phyloP scores from a whole-genome alignment of 1,140 invertebrate genomes.

The Drosophila tani region DNA sequence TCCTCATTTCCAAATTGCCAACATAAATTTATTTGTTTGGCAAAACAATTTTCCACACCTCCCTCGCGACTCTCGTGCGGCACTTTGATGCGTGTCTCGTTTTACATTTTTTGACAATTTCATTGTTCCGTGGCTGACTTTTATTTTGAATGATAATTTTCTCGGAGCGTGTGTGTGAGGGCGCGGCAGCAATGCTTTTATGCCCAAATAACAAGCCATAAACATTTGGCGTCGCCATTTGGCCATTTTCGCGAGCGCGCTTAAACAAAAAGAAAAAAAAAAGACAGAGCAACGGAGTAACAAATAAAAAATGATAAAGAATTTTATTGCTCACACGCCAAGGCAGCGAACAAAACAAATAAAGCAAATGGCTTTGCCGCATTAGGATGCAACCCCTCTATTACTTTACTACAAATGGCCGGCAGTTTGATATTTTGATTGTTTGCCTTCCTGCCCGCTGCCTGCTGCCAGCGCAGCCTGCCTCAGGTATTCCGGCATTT shows the following conservation, averaged over 20 bases:
- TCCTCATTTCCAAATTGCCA: slow-evolving; percentile 75
- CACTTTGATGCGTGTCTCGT: slow-evolving; percentile 75
- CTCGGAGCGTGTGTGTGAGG: slow-evolving; percentile 4
- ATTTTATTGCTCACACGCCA: slow-evolving; percentile 75
- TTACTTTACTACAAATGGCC: slow-evolving; percentile 62
- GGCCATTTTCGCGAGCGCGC: slow-evolving; percentile 70
- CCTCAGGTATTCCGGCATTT: slow-evolving; percentile 32
- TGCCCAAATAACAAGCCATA: slow-evolving; percentile 81
- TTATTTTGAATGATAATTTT: slow-evolving; percentile 75
- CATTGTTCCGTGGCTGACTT: slow-evolving; percentile 67
- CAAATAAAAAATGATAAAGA: slow-evolving; percentile 80
- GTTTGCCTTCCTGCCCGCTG: slow-evolving; percentile 21
- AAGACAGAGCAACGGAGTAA: slow-evolving; percentile 18
- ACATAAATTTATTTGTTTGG: slow-evolving; percentile 82
- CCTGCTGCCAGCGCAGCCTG: not conserved
- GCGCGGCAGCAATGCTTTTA: slow-evolving; percentile 68
- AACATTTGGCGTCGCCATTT: slow-evolving; percentile 65
- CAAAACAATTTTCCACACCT: slow-evolving; percentile 51
- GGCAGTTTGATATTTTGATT: slow-evolving; percentile 78
- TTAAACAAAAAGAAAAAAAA: slow-evolving; percentile 12
- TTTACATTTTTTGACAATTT: slow-evolving; percentile 83
- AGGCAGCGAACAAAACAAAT: slow-evolving; percentile 51
- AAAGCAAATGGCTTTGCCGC: slow-evolving; percentile 77
- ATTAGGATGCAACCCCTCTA: slow-evolving; percentile 60
- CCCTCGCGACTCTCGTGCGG: not conserved